Evolutionary conservation across 2,113 vertebrate species (phyloP).

Genomic region (Nestor notabilis): DNA sequence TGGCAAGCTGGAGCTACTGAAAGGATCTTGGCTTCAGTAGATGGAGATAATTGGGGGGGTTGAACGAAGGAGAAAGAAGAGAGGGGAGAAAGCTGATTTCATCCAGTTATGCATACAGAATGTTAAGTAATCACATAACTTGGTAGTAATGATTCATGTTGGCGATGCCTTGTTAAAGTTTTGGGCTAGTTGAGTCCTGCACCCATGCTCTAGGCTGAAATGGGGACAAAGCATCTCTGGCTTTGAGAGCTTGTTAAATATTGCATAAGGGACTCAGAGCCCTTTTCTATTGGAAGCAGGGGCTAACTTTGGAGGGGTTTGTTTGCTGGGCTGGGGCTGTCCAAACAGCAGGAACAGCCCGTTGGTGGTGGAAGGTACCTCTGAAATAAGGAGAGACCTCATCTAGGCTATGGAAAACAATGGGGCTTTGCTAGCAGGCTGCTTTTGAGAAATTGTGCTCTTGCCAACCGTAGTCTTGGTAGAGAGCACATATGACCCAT

Average conservation of each 20-base stretch:
- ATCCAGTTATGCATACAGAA: neutral
- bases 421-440: neutral
- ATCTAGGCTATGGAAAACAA: neutral
- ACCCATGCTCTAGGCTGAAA: neutral
- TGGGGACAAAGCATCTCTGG: neutral
- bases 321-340: neutral
- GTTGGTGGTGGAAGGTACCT: neutral
- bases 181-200: constrained; percentile 47
- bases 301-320: neutral
- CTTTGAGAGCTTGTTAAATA: neutral
- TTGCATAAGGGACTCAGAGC: neutral
- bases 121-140: constrained; percentile 36
- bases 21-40: constrained; percentile 36
- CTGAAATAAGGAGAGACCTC: neutral
- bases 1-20: constrained; percentile 31
- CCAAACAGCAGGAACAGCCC: neutral
- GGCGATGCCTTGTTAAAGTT: constrained; percentile 10
- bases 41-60: neutral
- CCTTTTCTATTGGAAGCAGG: neutral
- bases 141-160: constrained; percentile 40
- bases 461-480: neutral
- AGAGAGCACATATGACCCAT: neutral
- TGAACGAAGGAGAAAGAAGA: neutral
- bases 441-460: neutral
- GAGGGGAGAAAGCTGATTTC: neutral